These are phyloP conservation scores for Drosophila biarmipes DNA, from an alignment of 1,140 invertebrate species.

Conservation along the genomic window DNA sequence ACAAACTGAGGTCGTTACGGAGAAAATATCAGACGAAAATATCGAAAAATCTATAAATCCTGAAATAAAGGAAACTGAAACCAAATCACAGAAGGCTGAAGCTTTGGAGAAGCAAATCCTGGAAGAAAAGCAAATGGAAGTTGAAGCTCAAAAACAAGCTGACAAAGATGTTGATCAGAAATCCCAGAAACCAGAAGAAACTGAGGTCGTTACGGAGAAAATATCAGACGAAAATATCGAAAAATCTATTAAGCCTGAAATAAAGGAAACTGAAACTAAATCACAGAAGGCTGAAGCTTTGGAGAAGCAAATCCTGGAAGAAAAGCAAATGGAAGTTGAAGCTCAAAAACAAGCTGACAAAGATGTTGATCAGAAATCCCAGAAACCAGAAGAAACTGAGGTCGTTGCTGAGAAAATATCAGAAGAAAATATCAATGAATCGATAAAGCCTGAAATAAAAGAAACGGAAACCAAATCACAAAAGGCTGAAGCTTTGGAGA, in stretches of 20 bases:
- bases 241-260: neutral
- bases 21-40: neutral
- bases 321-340: neutral
- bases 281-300: neutral
- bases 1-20: neutral
- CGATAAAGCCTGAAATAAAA: conserved; percentile 1
- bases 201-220: neutral
- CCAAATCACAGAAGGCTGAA: neutral
- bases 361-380: neutral
- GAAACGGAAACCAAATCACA: conserved; percentile 49
- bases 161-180: neutral
- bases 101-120: neutral
- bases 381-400: conserved; percentile 1
- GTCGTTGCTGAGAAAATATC: neutral
- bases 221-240: neutral
- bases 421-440: neutral
- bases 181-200: conserved; percentile 1
- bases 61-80: neutral
- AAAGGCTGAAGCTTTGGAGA: conserved; percentile 38
- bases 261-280: neutral
- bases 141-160: neutral
- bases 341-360: neutral
- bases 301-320: neutral
- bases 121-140: neutral
- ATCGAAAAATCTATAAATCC: neutral